These are phyloP conservation scores for Neopelma chrysocephalum DNA, from an alignment of 2,797 vertebrate genomes.

Conservation along the genomic window DNA sequence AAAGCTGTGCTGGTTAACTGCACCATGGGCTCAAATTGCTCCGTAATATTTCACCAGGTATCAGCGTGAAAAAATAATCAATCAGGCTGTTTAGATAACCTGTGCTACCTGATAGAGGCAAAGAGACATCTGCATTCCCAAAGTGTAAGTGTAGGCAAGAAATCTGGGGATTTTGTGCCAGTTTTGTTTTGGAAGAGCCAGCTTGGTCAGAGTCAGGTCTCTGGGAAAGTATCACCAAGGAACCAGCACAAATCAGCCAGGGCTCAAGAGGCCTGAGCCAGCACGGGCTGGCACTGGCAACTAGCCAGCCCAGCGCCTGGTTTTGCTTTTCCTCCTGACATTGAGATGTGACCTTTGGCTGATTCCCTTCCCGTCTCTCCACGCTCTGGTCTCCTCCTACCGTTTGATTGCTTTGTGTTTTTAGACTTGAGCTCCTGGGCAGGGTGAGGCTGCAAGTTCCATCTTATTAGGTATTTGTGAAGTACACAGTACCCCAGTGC, in stretches of 20 bases:
- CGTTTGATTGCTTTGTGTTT: neutral
- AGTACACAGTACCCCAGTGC: accelerated
- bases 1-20: neutral
- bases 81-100: neutral
- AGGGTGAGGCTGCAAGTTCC: neutral
- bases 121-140: neutral
- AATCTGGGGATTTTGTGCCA: neutral
- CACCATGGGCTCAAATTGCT: neutral
- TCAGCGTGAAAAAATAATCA: accelerated
- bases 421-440: neutral
- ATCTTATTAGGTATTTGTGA: neutral
- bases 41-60: neutral
- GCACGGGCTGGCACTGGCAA: neutral
- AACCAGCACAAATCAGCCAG: accelerated
- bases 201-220: neutral
- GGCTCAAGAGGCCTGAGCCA: neutral
- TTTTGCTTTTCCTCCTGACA: neutral
- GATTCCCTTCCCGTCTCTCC: neutral
- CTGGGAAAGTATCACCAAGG: neutral
- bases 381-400: neutral
- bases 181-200: neutral
- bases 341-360: neutral
- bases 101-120: neutral
- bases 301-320: neutral
- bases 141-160: neutral